Evolutionary conservation across 2,113 vertebrate species (phyloP).

Genomic region (Lutjanus erythropterus): DNA sequence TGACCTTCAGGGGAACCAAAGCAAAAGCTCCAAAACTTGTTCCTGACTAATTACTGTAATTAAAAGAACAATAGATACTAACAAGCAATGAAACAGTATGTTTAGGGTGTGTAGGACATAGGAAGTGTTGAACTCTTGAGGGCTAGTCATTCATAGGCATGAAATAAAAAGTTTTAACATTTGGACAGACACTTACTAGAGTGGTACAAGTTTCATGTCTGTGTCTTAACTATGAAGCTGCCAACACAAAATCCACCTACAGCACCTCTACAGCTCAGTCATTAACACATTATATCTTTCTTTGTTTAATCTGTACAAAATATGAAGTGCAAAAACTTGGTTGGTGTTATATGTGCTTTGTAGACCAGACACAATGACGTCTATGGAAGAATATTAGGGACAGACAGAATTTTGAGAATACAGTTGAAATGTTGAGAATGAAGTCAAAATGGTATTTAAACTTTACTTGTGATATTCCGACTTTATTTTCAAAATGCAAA

Average conservation of each 20-base stretch:
- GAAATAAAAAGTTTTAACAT: no score
- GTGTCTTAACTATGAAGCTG: not conserved
- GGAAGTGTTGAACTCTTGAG: no score
- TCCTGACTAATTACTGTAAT: constrained; percentile 68
- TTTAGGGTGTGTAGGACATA: constrained; percentile 3
- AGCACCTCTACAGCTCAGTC: not conserved
- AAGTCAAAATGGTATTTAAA: no score
- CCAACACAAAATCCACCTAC: not conserved
- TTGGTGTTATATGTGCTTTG: not conserved
- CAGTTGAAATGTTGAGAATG: no score
- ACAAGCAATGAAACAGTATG: not conserved
- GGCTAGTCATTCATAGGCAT: no score
- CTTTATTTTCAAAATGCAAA: no score
- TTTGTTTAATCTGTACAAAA: not conserved
- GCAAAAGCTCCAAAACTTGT: constrained; percentile 45
- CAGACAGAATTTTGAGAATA: no score
- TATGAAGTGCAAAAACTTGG: not conserved
- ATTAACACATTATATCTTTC: not conserved
- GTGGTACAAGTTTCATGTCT: not conserved
- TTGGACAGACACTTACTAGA: not conserved
- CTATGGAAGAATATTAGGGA: no score
- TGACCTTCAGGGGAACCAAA: constrained; percentile 39
- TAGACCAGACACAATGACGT: no score
- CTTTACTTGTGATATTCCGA: no score
- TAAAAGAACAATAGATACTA: constrained; percentile 56